Percentiles rank a stretch among this genome's conserved stretches.
Conservation (phyloP, 2,888 invertebrate species). For the Elysia crispata region DNA sequence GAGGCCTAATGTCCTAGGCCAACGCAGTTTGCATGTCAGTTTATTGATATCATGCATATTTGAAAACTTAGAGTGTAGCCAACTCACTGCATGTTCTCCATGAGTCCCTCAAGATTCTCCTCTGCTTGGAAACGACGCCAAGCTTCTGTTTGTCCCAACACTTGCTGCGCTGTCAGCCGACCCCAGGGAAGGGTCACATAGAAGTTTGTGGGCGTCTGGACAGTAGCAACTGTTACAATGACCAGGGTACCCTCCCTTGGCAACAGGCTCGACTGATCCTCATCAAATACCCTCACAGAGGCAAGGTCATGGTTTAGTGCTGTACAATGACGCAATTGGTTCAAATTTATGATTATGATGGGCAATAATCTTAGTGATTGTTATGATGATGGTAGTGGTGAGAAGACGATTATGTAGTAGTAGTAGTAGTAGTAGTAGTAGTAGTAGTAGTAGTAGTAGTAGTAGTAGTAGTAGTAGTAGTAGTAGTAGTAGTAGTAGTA, state of each 20-base stretch:
- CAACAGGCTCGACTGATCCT: slow-evolving; percentile 58
- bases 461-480: neutral
- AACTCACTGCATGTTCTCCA: slow-evolving; percentile 43
- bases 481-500: neutral
- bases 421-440: neutral
- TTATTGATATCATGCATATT: too few species aligned
- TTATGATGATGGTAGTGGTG: neutral
- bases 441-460: neutral
- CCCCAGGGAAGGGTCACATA: slow-evolving; percentile 74
- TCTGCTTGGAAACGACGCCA: neutral
- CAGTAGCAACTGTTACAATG: slow-evolving; percentile 69
- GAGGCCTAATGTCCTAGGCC: too few species aligned
- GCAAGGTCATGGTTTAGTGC: slow-evolving; percentile 24
- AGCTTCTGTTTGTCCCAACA: slow-evolving; percentile 28
- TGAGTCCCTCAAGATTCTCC: slow-evolving; percentile 38
- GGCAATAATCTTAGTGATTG: too few species aligned
- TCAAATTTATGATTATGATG: too few species aligned
- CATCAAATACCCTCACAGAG: slow-evolving; percentile 59
- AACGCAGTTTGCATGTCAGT: too few species aligned
- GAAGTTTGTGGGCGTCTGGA: slow-evolving; percentile 71
- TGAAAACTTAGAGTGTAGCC: too few species aligned
- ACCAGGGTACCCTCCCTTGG: slow-evolving; percentile 68
- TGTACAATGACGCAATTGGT: too few species aligned
- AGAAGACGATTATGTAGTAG: neutral
- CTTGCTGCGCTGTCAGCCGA: slow-evolving; percentile 57